These are phyloP conservation scores for Coremacera marginata DNA, from an alignment of 2,888 invertebrate genomes.

Conservation along the genomic window DNA sequence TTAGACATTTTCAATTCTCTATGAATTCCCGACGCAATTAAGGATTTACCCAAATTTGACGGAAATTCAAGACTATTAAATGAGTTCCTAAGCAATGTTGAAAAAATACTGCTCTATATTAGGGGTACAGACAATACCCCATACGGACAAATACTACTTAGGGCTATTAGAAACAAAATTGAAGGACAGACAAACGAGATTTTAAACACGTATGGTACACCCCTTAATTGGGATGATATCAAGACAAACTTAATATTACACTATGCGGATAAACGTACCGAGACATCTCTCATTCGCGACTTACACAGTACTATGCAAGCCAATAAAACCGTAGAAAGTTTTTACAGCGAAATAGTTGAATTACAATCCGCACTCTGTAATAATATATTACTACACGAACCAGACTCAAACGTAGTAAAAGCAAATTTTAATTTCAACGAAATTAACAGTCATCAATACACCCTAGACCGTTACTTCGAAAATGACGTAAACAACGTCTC, in stretches of 20 bases:
- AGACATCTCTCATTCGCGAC: slow-evolving; percentile 18
- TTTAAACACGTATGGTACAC: neutral
- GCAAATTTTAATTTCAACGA: slow-evolving; percentile 30
- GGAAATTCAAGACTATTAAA: neutral
- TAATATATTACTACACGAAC: slow-evolving; percentile 47
- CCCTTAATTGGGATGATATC: slow-evolving; percentile 34
- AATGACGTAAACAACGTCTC: neutral
- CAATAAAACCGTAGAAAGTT: too few species aligned
- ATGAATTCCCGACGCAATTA: slow-evolving; percentile 46
- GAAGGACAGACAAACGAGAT: slow-evolving; percentile 22
- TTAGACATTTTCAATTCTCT: neutral
- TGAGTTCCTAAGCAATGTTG: slow-evolving; percentile 45
- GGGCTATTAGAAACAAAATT: too few species aligned
- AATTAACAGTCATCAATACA: neutral
- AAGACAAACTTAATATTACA: neutral
- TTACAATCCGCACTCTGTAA: slow-evolving; percentile 44
- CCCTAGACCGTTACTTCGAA: neutral
- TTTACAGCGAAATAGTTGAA: slow-evolving; percentile 46
- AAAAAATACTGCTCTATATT: slow-evolving; percentile 42
- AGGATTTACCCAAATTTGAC: slow-evolving; percentile 42
- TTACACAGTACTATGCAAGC: slow-evolving; percentile 36
- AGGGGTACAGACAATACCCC: slow-evolving; percentile 31
- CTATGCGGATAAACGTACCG: slow-evolving; percentile 15
- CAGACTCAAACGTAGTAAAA: slow-evolving; percentile 42
- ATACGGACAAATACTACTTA: too few species aligned